Evolutionary conservation across 2,113 vertebrate genomes (phyloP).

Genomic region (Perognathus longimembris): DNA sequence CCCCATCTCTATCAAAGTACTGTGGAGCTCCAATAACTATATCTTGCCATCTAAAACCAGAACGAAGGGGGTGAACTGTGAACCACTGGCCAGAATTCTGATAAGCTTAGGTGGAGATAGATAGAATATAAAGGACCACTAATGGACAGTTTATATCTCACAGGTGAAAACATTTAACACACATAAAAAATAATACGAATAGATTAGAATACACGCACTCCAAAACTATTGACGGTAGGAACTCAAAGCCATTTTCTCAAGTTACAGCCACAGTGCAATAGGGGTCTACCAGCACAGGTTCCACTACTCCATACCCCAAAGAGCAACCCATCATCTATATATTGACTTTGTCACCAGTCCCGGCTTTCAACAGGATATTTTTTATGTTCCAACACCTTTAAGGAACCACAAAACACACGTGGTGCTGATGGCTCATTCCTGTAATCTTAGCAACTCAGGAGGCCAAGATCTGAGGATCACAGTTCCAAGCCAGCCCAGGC

Average conservation of each 20-base stretch:
- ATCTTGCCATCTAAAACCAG: slow-evolving; percentile 93
- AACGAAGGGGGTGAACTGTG: not conserved
- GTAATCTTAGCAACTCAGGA: too few species aligned
- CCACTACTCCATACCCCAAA: not conserved
- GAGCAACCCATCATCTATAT: not conserved
- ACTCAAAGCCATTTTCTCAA: not conserved
- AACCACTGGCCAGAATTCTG: not conserved
- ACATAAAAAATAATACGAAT: not conserved
- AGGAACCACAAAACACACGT: not conserved
- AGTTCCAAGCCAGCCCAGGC: too few species aligned
- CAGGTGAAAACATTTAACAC: not conserved
- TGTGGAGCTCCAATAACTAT: slow-evolving; percentile 98
- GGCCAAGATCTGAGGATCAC: too few species aligned
- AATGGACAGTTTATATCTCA: not conserved
- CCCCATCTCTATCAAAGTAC: slow-evolving; percentile 94
- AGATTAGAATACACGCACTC: not conserved
- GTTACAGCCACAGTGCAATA: not conserved
- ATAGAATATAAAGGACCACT: not conserved
- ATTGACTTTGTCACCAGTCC: not conserved
- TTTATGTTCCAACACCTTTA: not conserved
- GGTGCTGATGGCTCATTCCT: too few species aligned
- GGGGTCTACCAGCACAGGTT: not conserved
- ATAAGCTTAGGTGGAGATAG: not conserved
- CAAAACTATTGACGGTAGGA: not conserved
- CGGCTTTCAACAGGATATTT: not conserved